These are phyloP conservation scores for Rhinichthys klamathensis DNA, from an alignment of 2,113 vertebrate species.

Conservation along the genomic window DNA sequence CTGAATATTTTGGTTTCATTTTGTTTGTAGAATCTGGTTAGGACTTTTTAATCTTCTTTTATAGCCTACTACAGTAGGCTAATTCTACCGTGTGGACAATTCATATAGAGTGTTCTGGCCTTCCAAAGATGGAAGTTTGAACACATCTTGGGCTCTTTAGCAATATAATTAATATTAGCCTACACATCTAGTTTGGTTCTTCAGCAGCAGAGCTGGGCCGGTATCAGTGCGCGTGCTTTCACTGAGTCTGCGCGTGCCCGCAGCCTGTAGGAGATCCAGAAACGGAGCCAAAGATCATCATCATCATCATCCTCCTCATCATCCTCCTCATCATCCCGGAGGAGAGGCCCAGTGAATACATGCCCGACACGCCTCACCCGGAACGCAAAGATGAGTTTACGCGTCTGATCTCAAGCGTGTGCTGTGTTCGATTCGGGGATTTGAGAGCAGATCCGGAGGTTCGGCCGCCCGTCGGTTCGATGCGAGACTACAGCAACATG, in stretches of 20 bases:
- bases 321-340: slow-evolving; percentile 22
- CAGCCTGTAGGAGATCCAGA: slow-evolving; percentile 26
- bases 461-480: slow-evolving; percentile 17
- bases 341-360: slow-evolving; percentile 28
- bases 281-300: slow-evolving; percentile 27
- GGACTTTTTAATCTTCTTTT: background rate
- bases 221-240: background rate
- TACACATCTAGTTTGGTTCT: background rate
- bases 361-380: slow-evolving; percentile 20
- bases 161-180: background rate
- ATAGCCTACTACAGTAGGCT: background rate
- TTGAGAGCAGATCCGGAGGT: slow-evolving; percentile 22
- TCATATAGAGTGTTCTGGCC: background rate
- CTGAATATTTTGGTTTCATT: background rate
- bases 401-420: background rate
- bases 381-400: background rate
- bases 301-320: background rate
- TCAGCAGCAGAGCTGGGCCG: background rate
- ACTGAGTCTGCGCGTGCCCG: slow-evolving; percentile 31
- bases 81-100: background rate
- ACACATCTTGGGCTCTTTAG: background rate
- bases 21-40: background rate
- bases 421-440: background rate
- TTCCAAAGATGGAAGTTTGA: background rate
- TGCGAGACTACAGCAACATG: slow-evolving; percentile 25